A percentile compares a stretch with the other conserved stretches of the same genome.
Evolutionary conservation across 2,797 vertebrate genomes (phyloP).

Genomic region (Pseudomugil tenellus): DNA sequence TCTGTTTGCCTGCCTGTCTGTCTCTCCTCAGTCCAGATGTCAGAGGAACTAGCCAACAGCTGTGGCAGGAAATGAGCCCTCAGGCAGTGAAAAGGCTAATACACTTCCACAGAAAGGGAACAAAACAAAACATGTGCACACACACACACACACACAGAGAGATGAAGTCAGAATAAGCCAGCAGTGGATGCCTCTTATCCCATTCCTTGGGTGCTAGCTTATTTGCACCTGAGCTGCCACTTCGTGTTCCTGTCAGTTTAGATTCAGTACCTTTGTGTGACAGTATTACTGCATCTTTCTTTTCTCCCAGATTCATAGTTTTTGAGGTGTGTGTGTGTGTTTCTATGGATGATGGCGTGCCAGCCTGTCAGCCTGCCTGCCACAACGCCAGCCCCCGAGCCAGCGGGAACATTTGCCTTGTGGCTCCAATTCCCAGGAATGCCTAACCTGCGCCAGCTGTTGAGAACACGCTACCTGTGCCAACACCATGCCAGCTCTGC

Average conservation of each 20-base stretch:
- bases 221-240: conserved; percentile 7
- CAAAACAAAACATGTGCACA: conserved; percentile 46
- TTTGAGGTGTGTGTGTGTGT: conserved; percentile 39
- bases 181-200: conserved; percentile 30
- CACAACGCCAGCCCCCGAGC: conserved; percentile 88
- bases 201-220: conserved; percentile 8
- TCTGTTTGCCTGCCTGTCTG: conserved; percentile 45
- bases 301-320: conserved; percentile 48
- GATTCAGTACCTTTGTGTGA: conserved; percentile 16
- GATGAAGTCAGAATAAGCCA: conserved; percentile 27
- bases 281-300: conserved; percentile 33
- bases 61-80: conserved; percentile 75
- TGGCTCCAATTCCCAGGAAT: conserved; percentile 99
- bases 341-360: conserved; percentile 61
- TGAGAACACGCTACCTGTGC: conserved; percentile 99
- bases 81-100: conserved; percentile 71
- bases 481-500: conserved; percentile 93
- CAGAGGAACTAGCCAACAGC: conserved; percentile 76
- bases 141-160: conserved; percentile 16
- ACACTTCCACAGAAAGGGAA: conserved; percentile 61
- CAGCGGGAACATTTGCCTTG: conserved; percentile 99
- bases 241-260: not conserved
- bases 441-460: conserved; percentile 99
- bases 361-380: conserved; percentile 92
- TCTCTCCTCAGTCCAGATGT: conserved; percentile 77